A percentile compares a stretch with the other conserved stretches of the same genome.
These are phyloP conservation scores for Furnarius figulus DNA, from an alignment of 2,113 vertebrate genomes.

Conservation along the genomic window DNA sequence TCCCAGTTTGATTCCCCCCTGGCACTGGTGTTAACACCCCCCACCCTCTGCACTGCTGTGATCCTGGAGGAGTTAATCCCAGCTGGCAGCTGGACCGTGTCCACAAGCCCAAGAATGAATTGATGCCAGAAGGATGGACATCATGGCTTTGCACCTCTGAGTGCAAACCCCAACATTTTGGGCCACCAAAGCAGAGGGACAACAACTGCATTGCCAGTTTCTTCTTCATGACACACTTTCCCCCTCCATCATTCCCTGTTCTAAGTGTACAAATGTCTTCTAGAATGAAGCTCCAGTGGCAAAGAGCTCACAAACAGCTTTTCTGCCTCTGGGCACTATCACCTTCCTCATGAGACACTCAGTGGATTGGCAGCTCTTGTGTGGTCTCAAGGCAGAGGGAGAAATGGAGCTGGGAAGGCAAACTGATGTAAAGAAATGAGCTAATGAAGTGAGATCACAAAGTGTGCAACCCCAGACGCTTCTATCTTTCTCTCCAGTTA, in stretches of 20 bases:
- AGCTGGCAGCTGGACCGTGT: not conserved
- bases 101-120: not conserved
- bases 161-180: not conserved
- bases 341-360: not conserved
- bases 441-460: conserved; percentile 68
- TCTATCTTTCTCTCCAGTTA: conserved; percentile 63
- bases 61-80: not conserved
- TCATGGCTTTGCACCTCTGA: not conserved
- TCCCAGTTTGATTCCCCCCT: not conserved
- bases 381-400: not conserved
- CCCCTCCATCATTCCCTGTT: not conserved
- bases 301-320: not conserved
- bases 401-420: not conserved
- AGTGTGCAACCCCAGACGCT: conserved; percentile 44
- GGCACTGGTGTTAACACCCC: not conserved
- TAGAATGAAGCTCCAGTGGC: not conserved
- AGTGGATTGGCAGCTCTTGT: not conserved
- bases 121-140: not conserved
- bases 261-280: accelerated
- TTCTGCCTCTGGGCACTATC: not conserved
- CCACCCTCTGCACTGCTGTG: not conserved
- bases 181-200: not conserved
- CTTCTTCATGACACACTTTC: not conserved
- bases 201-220: not conserved
- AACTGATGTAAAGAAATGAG: conserved; percentile 50